A percentile compares a stretch with the other conserved stretches of the same genome.
Evolutionary conservation across 2,888 invertebrate species (phyloP).

Genomic region (Troides helena): DNA sequence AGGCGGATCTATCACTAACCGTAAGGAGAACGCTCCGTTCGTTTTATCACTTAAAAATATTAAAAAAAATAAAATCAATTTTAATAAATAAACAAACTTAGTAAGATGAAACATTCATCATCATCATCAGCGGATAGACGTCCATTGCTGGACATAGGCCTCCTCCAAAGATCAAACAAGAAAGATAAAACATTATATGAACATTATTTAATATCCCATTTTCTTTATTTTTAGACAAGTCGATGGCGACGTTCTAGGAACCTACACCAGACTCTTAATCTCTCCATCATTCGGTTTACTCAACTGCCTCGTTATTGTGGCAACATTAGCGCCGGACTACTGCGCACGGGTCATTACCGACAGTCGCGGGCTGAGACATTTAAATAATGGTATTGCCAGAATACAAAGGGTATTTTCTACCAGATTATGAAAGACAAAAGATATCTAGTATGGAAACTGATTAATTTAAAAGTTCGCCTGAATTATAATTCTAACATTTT

Average conservation of each 20-base stretch:
- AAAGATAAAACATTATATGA: too few species aligned
- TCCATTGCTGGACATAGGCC: too few species aligned
- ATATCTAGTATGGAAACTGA: neutral
- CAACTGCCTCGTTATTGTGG: constrained; percentile 69
- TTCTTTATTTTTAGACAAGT: constrained; percentile 49
- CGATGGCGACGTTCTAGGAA: constrained; percentile 80
- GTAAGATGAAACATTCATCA: too few species aligned
- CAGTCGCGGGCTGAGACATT: constrained; percentile 40
- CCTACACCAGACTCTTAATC: constrained; percentile 80
- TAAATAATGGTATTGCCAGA: constrained; percentile 17
- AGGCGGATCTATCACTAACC: too few species aligned
- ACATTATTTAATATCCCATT: neutral
- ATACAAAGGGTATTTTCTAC: constrained; percentile 44
- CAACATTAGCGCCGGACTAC: constrained; percentile 80
- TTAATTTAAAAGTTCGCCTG: too few species aligned
- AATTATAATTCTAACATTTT: too few species aligned
- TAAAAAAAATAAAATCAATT: too few species aligned
- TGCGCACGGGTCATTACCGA: constrained; percentile 50
- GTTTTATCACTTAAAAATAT: too few species aligned
- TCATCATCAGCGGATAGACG: too few species aligned
- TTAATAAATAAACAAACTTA: too few species aligned
- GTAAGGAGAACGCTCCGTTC: too few species aligned
- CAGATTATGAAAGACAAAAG: constrained; percentile 40
- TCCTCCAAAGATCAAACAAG: too few species aligned
- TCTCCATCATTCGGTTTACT: constrained; percentile 82